These are phyloP conservation scores for Andrena dorsata DNA, from an alignment of 2,888 invertebrate species.

Conservation along the genomic window DNA sequence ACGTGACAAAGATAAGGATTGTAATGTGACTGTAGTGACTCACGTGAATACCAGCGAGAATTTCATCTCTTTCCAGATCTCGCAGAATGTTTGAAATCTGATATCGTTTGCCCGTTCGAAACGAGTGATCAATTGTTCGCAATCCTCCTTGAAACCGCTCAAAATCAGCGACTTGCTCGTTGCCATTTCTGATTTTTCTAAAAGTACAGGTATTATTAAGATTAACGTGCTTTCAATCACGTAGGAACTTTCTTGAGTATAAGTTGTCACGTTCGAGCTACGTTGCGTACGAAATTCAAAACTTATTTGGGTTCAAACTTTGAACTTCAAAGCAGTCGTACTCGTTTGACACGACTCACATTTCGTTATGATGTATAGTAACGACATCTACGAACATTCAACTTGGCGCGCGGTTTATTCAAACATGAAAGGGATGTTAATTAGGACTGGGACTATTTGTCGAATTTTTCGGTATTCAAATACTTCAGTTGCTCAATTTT, in stretches of 20 bases:
- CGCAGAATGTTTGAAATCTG: constrained; percentile 78
- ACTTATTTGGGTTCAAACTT: not conserved
- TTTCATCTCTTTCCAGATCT: constrained; percentile 80
- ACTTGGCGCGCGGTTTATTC: not conserved
- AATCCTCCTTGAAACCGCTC: constrained; percentile 72
- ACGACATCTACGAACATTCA: constrained; percentile 6
- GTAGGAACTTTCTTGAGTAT: not conserved
- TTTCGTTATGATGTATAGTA: not conserved
- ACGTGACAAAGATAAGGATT: not conserved
- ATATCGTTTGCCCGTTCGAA: constrained; percentile 76
- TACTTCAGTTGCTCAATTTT: no score
- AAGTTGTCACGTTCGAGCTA: not conserved
- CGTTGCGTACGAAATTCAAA: not conserved
- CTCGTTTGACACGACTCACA: not conserved
- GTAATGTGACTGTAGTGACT: constrained; percentile 40
- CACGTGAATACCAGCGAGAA: constrained; percentile 80
- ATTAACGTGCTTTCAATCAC: no score
- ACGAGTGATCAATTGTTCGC: constrained; percentile 71
- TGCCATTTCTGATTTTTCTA: constrained; percentile 25
- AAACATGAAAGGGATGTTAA: not conserved
- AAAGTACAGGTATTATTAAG: not conserved
- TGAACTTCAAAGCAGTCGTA: not conserved
- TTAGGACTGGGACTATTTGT: no score
- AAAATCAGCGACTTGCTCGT: constrained; percentile 32
- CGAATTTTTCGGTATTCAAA: no score